phyloP scores from a whole-genome alignment of 2,113 vertebrate species.

The Orycteropus afer region DNA sequence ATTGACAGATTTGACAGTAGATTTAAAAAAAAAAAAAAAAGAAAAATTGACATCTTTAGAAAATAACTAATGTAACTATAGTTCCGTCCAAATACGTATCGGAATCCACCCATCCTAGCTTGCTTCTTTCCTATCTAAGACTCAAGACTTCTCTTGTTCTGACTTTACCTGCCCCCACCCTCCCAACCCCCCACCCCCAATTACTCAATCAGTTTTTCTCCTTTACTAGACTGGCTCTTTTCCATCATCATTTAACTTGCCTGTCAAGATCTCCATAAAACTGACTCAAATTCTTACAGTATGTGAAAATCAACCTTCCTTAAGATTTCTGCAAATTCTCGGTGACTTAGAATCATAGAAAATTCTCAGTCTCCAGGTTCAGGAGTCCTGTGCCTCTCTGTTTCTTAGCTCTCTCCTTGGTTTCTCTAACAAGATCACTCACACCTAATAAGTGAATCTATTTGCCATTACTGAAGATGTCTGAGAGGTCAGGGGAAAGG shows the following conservation, averaged over 20 bases:
- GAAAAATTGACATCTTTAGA: neutral
- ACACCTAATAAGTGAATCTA: neutral
- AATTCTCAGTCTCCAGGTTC: neutral
- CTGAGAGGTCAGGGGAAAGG: neutral
- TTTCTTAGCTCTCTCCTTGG: neutral
- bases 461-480: neutral
- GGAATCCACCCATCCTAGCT: neutral
- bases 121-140: neutral
- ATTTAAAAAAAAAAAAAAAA: too few relatives aligned
- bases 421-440: neutral
- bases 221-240: neutral
- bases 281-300: neutral
- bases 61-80: neutral
- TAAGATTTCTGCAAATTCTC: conserved; percentile 1
- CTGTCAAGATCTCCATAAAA: neutral
- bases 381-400: neutral
- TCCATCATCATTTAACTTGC: neutral
- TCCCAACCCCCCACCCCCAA: too few relatives aligned
- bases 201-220: neutral
- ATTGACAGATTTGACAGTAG: conserved; percentile 1
- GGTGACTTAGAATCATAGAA: neutral
- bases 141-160: neutral
- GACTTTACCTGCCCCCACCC: too few relatives aligned
- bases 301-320: neutral
- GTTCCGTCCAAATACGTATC: neutral